phyloP scores from a whole-genome alignment of 2,888 invertebrate species.

The Zonitis immaculata region DNA sequence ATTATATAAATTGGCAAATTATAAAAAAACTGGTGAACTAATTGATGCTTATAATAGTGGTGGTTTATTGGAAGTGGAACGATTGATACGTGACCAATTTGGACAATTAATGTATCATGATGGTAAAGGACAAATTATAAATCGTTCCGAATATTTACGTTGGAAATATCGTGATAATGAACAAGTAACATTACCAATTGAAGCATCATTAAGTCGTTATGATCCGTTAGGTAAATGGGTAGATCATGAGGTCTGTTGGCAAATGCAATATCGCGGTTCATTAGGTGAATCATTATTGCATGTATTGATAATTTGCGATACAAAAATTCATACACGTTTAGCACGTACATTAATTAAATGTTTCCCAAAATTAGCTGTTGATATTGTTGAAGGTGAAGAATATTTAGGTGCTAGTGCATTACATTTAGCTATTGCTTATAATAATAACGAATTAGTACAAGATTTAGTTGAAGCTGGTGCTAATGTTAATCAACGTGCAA shows the following conservation, averaged over 20 bases:
- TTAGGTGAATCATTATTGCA: constrained; percentile 93
- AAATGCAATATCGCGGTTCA: constrained; percentile 92
- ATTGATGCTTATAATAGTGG: constrained; percentile 83
- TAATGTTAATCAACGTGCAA: constrained; percentile 87
- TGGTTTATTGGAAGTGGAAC: constrained; percentile 78
- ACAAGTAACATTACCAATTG: constrained; percentile 81
- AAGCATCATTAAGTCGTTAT: constrained; percentile 76
- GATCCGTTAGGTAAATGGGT: constrained; percentile 85
- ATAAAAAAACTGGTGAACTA: constrained; percentile 86
- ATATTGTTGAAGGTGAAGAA: constrained; percentile 96
- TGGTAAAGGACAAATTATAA: constrained; percentile 79
- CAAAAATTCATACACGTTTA: constrained; percentile 71
- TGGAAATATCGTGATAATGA: constrained; percentile 88
- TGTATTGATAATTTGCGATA: constrained; percentile 91
- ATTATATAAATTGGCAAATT: constrained; percentile 82
- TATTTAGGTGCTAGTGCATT: constrained; percentile 91
- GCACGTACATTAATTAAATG: constrained; percentile 86
- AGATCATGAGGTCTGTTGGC: constrained; percentile 95
- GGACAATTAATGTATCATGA: constrained; percentile 83
- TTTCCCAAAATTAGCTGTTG: constrained; percentile 85
- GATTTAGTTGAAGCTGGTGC: constrained; percentile 90
- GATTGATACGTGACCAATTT: constrained; percentile 79
- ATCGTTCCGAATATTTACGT: constrained; percentile 79
- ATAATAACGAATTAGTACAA: constrained; percentile 91
- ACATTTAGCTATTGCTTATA: constrained; percentile 94